Evolutionary conservation across 2,113 vertebrate species (phyloP).

Genomic region (Rissa tridactyla): DNA sequence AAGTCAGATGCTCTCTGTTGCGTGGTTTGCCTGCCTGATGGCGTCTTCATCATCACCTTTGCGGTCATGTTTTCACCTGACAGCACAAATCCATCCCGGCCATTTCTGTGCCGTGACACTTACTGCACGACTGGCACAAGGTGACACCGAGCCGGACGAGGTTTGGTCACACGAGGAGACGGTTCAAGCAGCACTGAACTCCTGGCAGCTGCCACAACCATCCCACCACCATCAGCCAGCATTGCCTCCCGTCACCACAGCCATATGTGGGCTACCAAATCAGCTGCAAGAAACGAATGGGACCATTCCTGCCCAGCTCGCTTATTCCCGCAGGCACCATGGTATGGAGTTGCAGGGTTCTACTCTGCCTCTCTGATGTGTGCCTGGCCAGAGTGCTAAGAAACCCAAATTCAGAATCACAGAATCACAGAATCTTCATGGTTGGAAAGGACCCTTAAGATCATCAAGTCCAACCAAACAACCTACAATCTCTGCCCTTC

Average conservation of each 20-base stretch:
- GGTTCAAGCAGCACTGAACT: fast-evolving
- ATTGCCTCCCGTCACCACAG: fast-evolving
- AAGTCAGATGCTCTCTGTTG: not conserved
- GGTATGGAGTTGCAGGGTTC: not conserved
- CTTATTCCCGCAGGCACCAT: fast-evolving
- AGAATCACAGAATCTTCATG: too few relatives aligned
- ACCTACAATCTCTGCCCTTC: too few relatives aligned
- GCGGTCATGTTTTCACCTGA: not conserved
- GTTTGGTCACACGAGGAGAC: fast-evolving
- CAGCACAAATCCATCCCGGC: not conserved
- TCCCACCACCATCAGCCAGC: fast-evolving
- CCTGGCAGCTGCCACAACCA: not conserved
- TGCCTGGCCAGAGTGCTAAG: fast-evolving
- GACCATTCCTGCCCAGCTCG: not conserved
- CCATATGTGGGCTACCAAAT: fast-evolving
- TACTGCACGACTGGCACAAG: not conserved
- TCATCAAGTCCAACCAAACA: too few relatives aligned
- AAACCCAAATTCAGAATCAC: too few relatives aligned
- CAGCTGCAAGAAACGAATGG: fast-evolving
- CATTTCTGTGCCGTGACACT: not conserved
- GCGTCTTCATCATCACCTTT: not conserved
- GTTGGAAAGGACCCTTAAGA: too few relatives aligned
- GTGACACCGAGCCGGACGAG: not conserved
- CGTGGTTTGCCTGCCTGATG: not conserved
- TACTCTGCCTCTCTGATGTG: not conserved